phyloP scores from a whole-genome alignment of 2,113 vertebrate genomes.

The Tursiops truncatus region DNA sequence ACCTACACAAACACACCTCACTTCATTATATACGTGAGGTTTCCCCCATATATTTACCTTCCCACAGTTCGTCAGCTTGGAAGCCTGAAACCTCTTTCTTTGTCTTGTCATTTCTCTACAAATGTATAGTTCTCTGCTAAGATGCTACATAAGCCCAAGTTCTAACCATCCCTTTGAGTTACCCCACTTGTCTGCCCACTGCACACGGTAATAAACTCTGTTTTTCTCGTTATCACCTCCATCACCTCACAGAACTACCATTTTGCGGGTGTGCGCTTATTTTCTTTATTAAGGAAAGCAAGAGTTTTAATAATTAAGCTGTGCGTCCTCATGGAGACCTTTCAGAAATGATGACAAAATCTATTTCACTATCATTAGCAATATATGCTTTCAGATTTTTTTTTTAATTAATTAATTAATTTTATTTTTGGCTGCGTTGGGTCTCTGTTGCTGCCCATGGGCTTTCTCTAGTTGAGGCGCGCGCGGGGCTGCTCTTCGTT shows the following conservation, averaged over 20 bases:
- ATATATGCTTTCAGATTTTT: not conserved
- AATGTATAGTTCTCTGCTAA: not conserved
- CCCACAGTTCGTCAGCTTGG: not conserved
- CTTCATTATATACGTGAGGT: not conserved
- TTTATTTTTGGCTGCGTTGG: too few relatives aligned
- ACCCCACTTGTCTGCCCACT: not conserved
- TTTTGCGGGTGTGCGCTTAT: not conserved
- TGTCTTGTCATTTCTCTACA: not conserved
- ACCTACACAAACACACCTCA: too few relatives aligned
- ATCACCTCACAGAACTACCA: not conserved
- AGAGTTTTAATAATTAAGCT: not conserved
- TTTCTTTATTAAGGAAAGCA: constrained; percentile 12
- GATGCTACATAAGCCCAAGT: not conserved
- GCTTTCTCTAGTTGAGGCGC: too few relatives aligned
- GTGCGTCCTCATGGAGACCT: not conserved
- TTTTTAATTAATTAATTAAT: not conserved
- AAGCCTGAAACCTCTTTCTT: not conserved
- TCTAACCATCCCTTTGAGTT: not conserved
- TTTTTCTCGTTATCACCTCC: not conserved
- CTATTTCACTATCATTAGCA: not conserved
- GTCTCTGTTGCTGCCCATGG: too few relatives aligned
- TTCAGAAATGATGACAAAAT: not conserved
- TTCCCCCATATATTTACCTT: not conserved
- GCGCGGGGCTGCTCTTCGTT: too few relatives aligned
- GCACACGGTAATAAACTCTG: not conserved